A percentile compares a stretch with the other conserved stretches of the same genome.
Evolutionary conservation across 1,140 invertebrate species (phyloP).

Genomic region (Hylyphantes graminicola): DNA sequence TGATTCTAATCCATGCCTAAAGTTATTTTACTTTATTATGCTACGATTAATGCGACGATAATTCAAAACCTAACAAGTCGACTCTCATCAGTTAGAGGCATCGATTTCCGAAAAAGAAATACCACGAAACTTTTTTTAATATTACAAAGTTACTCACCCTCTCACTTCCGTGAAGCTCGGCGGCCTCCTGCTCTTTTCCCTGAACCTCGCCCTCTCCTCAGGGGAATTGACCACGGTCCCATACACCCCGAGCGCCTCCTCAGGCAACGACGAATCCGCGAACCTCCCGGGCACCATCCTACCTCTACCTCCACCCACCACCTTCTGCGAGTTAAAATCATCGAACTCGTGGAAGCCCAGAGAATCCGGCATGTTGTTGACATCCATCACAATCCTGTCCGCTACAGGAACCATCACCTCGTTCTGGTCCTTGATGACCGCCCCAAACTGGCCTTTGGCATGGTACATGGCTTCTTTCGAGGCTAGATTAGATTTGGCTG

Average conservation of each 20-base stretch:
- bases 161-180: conserved; percentile 26
- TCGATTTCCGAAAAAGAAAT: no score
- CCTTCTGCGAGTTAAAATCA: neutral
- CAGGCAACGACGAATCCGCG: conserved; percentile 45
- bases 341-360: conserved; percentile 50
- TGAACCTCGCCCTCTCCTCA: conserved; percentile 59
- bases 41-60: no score
- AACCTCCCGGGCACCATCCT: conserved; percentile 23
- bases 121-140: no score
- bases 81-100: no score
- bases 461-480: conserved; percentile 33
- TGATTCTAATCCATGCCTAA: no score
- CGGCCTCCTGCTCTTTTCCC: conserved; percentile 43
- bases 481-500: conserved; percentile 49
- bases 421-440: conserved; percentile 23
- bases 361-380: neutral
- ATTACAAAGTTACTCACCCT: neutral
- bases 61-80: no score
- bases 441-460: conserved; percentile 38
- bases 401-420: neutral
- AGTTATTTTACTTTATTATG: no score
- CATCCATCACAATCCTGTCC: conserved; percentile 1
- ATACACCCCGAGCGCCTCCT: conserved; percentile 56
- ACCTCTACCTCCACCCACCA: neutral
- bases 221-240: conserved; percentile 61